Evolutionary conservation across 37 sponge, comb jelly and placozoan species (phyloP), one percentile per base, ranked within the genome.

Genomic region (Cliona cf. orientalis): DNA sequence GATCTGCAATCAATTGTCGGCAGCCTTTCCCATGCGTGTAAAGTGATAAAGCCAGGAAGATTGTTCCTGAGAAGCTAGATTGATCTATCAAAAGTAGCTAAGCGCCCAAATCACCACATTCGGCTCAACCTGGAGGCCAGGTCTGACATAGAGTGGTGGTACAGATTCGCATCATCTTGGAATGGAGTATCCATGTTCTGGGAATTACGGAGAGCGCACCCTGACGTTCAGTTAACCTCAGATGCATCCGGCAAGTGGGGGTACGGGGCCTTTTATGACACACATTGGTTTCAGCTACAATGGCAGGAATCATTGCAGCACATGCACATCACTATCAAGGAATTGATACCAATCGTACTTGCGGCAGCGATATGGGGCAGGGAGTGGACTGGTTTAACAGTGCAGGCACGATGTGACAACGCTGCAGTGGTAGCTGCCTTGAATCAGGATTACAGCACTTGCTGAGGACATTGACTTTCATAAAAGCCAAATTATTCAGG

Each of bases 221-320:
- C 11, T 17, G 21, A 33, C 5, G 32, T 6, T 22, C 34, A 28
- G 29, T 72, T n/a, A n/a, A n/a, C n/a, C n/a, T n/a, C n/a, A n/a
- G n/a, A n/a, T n/a, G n/a, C 61, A 36, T 71, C 58, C 28, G 83
- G 73, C 28, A 23, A 23, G 1, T 56, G 72, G 72, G 83, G 83
- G 22, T 82, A 74, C 36, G 83, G 83, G 5, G 73, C 73, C 58
- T 46, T 72, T 33, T 56, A 14, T 17, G 73, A 65, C 14, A 26
- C 29, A 49, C 22, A 33, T 23, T 82, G 83, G 83, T 55, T 82
- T 39, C 83, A 74, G 73, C 17, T 49, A 19, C 83, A 71, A 53
- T 82, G 83, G 83, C n/a, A n/a, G 53, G 34, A 38, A 5, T 17
- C 32, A 22, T 22, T 39, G 1, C 23, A n/a, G 42, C n/a, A 22